phyloP scores from a whole-genome alignment of 2,113 vertebrate genomes.

The Macrotus californicus region DNA sequence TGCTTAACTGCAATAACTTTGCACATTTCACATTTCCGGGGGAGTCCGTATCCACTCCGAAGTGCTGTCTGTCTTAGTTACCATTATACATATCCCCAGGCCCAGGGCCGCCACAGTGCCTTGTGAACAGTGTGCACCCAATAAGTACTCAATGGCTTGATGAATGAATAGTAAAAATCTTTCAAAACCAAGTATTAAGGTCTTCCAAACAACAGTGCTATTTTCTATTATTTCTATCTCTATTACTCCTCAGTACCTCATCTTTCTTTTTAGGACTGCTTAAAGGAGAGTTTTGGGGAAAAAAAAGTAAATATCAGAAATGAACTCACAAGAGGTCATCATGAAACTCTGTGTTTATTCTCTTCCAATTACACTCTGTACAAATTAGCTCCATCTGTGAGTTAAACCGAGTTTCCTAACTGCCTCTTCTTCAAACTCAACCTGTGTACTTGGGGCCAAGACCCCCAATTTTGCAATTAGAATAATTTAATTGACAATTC shows the following conservation, averaged over 20 bases:
- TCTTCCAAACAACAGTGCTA: background rate
- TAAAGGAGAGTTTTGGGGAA: background rate
- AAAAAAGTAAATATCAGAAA: constrained; percentile 62
- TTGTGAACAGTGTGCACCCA: background rate
- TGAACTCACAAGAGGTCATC: constrained; percentile 26
- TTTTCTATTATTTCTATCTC: constrained; percentile 40
- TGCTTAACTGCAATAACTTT: background rate
- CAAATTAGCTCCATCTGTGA: constrained; percentile 40
- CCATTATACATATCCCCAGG: background rate
- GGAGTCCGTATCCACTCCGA: background rate
- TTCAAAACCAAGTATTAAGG: constrained; percentile 4
- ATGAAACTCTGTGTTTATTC: constrained; percentile 53
- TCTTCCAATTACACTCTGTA: constrained; percentile 61
- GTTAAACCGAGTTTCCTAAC: constrained; percentile 62
- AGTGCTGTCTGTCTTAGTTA: background rate
- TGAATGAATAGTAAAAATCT: background rate
- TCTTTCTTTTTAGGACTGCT: constrained; percentile 1
- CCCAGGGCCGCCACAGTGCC: background rate
- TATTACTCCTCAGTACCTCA: background rate
- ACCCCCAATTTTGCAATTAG: constrained; percentile 60
- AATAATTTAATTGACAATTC: constrained; percentile 65
- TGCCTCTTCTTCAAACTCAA: constrained; percentile 59
- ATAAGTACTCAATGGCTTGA: background rate
- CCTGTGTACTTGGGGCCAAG: constrained; percentile 45
- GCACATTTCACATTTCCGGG: background rate